phyloP scores from a whole-genome alignment of 1,140 invertebrate species.

The Spodoptera litura region DNA sequence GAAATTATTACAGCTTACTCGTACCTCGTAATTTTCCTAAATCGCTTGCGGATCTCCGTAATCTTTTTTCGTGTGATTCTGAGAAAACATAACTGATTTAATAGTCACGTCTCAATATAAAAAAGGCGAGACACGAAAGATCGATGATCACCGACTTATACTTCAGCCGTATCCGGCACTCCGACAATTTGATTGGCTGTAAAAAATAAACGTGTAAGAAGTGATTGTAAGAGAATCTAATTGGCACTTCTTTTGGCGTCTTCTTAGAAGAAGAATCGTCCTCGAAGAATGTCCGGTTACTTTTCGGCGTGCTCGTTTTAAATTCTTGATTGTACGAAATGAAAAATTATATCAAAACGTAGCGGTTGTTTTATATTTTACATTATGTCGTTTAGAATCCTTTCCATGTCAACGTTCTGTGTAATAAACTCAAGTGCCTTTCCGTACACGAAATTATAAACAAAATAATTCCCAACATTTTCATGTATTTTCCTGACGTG shows the following conservation, averaged over 20 bases:
- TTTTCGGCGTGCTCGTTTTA: too few relatives aligned
- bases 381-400: background rate
- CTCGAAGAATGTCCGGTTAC: background rate
- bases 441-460: slow-evolving; percentile 1
- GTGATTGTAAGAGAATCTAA: background rate
- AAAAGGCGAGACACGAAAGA: background rate
- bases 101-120: slow-evolving; percentile 5
- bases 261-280: background rate
- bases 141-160: slow-evolving; percentile 1
- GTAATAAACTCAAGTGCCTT: slow-evolving; percentile 1
- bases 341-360: too few relatives aligned
- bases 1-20: background rate
- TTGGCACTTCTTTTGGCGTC: slow-evolving; percentile 3
- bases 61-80: background rate
- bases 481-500: slow-evolving; percentile 22
- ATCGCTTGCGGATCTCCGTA: background rate
- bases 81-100: slow-evolving; percentile 1
- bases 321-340: too few relatives aligned
- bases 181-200: background rate
- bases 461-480: slow-evolving; percentile 11
- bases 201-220: background rate
- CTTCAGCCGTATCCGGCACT: background rate
- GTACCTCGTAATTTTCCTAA: background rate
- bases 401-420: background rate
- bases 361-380: too few relatives aligned